These are phyloP conservation scores for Prunella himalayana DNA, from an alignment of 2,113 vertebrate species.

Conservation along the genomic window DNA sequence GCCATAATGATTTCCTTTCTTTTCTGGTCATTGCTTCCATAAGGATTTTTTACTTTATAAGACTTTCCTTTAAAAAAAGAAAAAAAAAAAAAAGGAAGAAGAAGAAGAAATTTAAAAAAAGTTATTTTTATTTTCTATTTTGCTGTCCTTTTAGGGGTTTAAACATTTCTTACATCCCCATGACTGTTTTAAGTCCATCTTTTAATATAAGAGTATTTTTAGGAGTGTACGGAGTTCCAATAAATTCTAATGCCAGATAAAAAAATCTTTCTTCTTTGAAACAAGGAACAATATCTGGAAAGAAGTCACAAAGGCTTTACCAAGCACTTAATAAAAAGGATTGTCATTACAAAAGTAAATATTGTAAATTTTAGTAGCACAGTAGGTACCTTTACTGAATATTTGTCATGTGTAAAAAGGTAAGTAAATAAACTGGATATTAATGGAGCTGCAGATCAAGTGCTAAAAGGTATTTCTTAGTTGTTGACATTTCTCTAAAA, in stretches of 20 bases:
- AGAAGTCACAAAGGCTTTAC: neutral
- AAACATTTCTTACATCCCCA: neutral
- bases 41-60: neutral
- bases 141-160: neutral
- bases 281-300: neutral
- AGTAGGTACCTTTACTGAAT: neutral
- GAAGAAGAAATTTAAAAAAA: neutral
- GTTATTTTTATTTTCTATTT: neutral
- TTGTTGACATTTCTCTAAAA: neutral
- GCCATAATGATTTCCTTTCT: neutral
- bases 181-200: neutral
- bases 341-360: slow-evolving; percentile 2
- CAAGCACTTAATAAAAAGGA: neutral
- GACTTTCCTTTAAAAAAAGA: neutral
- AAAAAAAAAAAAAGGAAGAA: neutral
- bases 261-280: neutral
- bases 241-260: neutral
- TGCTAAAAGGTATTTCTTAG: neutral
- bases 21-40: neutral
- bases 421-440: slow-evolving; percentile 6
- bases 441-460: slow-evolving; percentile 2
- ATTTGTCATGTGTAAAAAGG: neutral
- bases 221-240: neutral
- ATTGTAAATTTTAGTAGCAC: neutral
- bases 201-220: neutral